Conservation (phyloP, 2,797 vertebrate species). For the Sebastes steindachneri region DNA sequence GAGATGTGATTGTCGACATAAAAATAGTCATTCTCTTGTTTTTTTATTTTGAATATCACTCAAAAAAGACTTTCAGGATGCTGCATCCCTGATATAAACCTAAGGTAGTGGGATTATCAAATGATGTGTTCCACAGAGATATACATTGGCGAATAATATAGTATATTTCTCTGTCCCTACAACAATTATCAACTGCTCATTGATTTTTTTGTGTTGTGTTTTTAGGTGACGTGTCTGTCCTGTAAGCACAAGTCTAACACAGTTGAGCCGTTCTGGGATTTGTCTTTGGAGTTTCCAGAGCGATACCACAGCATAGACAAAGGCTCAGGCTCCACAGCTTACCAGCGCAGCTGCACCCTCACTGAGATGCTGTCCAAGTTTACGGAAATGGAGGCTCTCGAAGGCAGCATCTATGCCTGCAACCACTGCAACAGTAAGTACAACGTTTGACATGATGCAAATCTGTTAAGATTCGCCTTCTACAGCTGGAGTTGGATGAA, state of each 20-base stretch:
- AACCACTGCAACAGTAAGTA: conserved; percentile 98
- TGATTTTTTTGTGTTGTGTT: background rate
- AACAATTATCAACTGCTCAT: background rate
- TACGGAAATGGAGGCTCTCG: conserved; percentile 97
- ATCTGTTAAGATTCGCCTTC: background rate
- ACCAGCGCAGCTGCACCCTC: conserved; percentile 92
- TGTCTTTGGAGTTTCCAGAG: conserved; percentile 97
- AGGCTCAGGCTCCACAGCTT: conserved; percentile 84
- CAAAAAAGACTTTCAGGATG: background rate
- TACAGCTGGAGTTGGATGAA: background rate
- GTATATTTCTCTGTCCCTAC: background rate
- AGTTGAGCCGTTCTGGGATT: conserved; percentile 98
- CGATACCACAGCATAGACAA: conserved; percentile 93
- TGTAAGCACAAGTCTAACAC: conserved; percentile 99
- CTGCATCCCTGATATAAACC: background rate
- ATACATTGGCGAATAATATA: background rate
- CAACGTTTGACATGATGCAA: background rate
- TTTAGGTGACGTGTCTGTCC: conserved; percentile 95
- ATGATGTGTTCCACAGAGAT: background rate
- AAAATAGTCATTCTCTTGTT: background rate
- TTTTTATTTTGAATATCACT: background rate
- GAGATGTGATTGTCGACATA: background rate
- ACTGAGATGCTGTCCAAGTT: conserved; percentile 99
- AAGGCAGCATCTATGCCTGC: conserved; percentile 97
- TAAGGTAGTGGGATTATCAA: too few species aligned